Evolutionary conservation across 2,113 vertebrate species (phyloP).

Genomic region (Rhea pennata): DNA sequence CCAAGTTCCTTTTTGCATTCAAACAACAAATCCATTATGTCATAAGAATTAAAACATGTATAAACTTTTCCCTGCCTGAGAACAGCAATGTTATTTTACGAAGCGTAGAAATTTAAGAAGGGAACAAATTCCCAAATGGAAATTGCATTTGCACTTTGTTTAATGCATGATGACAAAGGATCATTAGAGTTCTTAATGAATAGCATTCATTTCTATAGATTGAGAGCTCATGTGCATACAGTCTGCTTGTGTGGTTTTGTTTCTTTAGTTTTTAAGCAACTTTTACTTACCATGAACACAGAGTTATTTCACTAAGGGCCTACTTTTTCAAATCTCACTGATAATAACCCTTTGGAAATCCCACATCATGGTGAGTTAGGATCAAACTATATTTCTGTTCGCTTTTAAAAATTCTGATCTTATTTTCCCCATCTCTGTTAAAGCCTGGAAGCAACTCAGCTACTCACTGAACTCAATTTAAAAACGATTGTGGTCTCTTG

Average conservation of each 20-base stretch:
- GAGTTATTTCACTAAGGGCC: neutral
- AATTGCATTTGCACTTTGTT: constrained; percentile 47
- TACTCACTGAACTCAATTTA: neutral
- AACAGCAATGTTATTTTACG: neutral
- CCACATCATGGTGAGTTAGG: neutral
- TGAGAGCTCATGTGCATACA: neutral
- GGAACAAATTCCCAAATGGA: constrained; percentile 30
- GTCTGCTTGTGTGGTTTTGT: neutral
- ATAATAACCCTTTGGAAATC: neutral
- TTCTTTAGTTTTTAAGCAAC: neutral
- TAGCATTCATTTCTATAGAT: neutral
- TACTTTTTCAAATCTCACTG: neutral
- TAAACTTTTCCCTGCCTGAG: neutral
- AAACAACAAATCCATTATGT: constrained; percentile 43
- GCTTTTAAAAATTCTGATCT: neutral
- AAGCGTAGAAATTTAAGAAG: constrained; percentile 17
- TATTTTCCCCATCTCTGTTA: neutral
- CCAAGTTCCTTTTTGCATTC: constrained; percentile 44
- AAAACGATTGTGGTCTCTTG: neutral
- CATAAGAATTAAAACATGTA: neutral
- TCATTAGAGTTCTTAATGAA: constrained; percentile 19
- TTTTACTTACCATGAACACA: neutral
- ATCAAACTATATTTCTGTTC: neutral
- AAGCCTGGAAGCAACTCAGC: neutral
- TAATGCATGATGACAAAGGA: neutral